A percentile compares a stretch with the other conserved stretches of the same genome.
These are phyloP conservation scores for Peromyscus nudipes DNA, from an alignment of 2,797 vertebrate genomes.

Conservation along the genomic window DNA sequence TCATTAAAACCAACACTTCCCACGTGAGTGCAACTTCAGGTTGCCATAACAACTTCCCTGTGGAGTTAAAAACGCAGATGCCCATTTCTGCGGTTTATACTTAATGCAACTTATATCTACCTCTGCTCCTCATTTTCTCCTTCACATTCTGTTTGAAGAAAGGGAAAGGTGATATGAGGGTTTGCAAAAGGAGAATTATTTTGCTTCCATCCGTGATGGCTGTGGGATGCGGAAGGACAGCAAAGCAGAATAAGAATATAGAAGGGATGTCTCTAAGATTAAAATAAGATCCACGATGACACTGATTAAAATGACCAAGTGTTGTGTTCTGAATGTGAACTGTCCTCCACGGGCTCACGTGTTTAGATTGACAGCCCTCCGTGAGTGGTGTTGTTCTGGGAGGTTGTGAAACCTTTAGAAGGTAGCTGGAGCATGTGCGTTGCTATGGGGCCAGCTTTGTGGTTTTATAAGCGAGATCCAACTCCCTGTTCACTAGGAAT, in stretches of 20 bases:
- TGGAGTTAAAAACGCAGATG: slow-evolving; percentile 71
- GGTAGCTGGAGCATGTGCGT: not conserved
- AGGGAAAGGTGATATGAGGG: slow-evolving; percentile 1
- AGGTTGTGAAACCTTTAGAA: not conserved
- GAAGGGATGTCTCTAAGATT: not conserved
- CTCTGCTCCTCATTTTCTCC: slow-evolving; percentile 8
- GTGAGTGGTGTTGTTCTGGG: too few species aligned
- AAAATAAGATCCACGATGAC: not conserved
- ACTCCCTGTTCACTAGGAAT: not conserved
- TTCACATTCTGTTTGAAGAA: slow-evolving; percentile 37
- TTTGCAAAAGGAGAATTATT: not conserved
- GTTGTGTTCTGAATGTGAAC: not conserved
- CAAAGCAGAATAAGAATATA: not conserved
- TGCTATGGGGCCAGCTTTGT: too few species aligned
- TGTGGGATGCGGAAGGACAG: not conserved
- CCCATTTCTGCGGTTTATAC: slow-evolving; percentile 32
- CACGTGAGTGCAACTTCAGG: not conserved
- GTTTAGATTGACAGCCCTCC: too few species aligned
- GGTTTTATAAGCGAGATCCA: not conserved
- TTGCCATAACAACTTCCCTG: slow-evolving; percentile 57
- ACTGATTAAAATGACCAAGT: not conserved
- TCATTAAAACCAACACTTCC: slow-evolving; percentile 15
- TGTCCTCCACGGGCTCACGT: not conserved
- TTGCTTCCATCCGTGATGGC: not conserved
- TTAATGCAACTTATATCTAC: slow-evolving; percentile 18